Base-by-base conservation (phyloP, 1,140 invertebrate species). In the Pteromalus puparum region DNA sequence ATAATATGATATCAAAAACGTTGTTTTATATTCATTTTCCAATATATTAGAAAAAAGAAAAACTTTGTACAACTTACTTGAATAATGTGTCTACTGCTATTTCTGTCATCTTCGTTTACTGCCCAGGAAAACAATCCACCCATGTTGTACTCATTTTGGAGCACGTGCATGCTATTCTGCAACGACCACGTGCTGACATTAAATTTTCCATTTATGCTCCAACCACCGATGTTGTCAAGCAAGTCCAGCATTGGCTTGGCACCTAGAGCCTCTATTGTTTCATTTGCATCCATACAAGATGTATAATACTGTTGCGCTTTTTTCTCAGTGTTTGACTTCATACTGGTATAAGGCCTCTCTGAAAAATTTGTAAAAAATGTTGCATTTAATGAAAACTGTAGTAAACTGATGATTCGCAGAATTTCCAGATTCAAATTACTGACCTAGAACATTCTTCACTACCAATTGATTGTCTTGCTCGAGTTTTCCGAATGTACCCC, bases 401-500 rank as follows among this genome's bases (percentile, higher is more conserved):
- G n/a, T n/a, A 67, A 67, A 67, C 1, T 24, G 65, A 67, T 34
- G 15, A 65, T 76, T 38, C 80, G 65, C 76, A 7, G 21, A 26
- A 42, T 38, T 53, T 74, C 26, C 7, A 26, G 65, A 67, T 67
- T 24, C n/a, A 67, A 87, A 48, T 89, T 24, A 65, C 93, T 92
- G 92, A 97, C 96, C 98, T 87, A 99, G 92, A 65, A 97, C 97
- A 91, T 97, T 97, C 93, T 98, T 97, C 85, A 99, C 96, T n/a
- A 98, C 95, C 34, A 98, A 92, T 89, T 99, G 97, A 92, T 99
- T 99, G 89, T 98, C 95, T 89, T 98, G 96, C 90, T 98, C 97
- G 70, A 99, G 94, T 91, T 98, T 98, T 70, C 96, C 96, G 91
- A 99, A 99, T n/a, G 97, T 98, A 26, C 97, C 97, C 98, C 98